These are phyloP conservation scores for Rhadina sibilatrix DNA, from an alignment of 2,113 vertebrate genomes.

Conservation along the genomic window DNA sequence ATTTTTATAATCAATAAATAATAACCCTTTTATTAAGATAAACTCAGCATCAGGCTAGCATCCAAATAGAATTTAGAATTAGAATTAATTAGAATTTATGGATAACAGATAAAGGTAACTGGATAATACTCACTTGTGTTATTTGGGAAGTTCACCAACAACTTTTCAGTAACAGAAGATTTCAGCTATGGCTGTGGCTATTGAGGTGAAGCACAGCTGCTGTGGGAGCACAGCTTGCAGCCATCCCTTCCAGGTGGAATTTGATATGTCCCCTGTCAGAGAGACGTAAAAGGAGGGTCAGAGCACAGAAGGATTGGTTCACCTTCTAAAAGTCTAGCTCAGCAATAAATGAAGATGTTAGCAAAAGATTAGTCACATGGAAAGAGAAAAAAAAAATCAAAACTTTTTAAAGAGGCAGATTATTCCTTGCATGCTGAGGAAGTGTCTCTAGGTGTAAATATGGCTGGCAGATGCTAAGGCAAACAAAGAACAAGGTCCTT, in stretches of 20 bases:
- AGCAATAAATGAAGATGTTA: background rate
- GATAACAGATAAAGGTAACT: background rate
- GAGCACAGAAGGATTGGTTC: background rate
- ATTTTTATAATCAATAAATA: background rate
- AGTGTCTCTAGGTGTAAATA: background rate
- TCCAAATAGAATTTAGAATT: background rate
- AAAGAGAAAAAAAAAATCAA: background rate
- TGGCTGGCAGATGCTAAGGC: background rate
- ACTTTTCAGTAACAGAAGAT: background rate
- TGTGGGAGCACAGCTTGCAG: background rate
- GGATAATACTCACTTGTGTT: background rate
- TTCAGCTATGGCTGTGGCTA: background rate
- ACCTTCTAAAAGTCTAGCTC: background rate
- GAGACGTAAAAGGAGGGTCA: background rate
- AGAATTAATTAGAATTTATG: background rate
- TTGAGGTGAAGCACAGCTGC: background rate
- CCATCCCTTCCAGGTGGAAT: background rate
- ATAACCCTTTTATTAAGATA: background rate
- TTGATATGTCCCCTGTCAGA: background rate
- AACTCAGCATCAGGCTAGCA: rapidly evolving
- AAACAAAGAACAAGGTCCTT: background rate
- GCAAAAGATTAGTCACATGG: background rate
- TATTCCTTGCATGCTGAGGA: background rate
- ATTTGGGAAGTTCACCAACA: background rate
- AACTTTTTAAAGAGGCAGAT: background rate